phyloP scores from a whole-genome alignment of 2,113 vertebrate genomes.

The Hypocryptadius cinnamomeus region DNA sequence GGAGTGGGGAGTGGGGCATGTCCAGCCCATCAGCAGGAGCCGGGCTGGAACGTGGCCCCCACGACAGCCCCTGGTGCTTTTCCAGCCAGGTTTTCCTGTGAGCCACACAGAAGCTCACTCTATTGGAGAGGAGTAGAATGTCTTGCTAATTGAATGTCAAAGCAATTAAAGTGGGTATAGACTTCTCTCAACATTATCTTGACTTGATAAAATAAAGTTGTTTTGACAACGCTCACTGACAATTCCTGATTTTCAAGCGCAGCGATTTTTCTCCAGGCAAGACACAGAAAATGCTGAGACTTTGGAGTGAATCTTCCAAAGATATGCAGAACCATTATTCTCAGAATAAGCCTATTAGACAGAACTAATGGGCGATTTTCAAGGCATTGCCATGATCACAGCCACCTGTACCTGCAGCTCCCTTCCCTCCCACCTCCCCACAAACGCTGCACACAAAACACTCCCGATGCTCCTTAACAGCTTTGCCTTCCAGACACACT shows the following conservation, averaged over 20 bases:
- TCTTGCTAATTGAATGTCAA: constrained; percentile 65
- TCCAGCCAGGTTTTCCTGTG: constrained; percentile 9
- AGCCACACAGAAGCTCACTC: constrained; percentile 45
- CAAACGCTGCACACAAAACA: neutral
- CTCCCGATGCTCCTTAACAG: neutral
- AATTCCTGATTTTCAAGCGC: constrained; percentile 4
- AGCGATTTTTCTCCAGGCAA: constrained; percentile 24
- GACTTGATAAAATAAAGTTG: constrained; percentile 63
- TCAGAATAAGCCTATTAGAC: neutral
- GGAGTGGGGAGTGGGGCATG: neutral
- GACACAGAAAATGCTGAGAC: neutral
- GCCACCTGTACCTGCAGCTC: neutral
- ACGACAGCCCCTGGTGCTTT: neutral
- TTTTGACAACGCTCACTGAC: constrained; percentile 51
- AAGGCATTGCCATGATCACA: neutral
- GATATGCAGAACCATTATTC: neutral
- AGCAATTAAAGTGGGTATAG: constrained; percentile 57
- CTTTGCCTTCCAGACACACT: neutral
- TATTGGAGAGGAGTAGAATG: constrained; percentile 34
- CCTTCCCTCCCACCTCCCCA: neutral
- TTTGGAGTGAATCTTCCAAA: neutral
- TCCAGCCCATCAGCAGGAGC: neutral
- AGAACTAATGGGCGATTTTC: constrained; percentile 1
- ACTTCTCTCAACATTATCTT: constrained; percentile 47
- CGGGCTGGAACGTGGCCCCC: neutral